Evolutionary conservation across 2,888 invertebrate species (phyloP), one percentile per base, ranked within the genome.

Genomic region (Odiellus spinosus): DNA sequence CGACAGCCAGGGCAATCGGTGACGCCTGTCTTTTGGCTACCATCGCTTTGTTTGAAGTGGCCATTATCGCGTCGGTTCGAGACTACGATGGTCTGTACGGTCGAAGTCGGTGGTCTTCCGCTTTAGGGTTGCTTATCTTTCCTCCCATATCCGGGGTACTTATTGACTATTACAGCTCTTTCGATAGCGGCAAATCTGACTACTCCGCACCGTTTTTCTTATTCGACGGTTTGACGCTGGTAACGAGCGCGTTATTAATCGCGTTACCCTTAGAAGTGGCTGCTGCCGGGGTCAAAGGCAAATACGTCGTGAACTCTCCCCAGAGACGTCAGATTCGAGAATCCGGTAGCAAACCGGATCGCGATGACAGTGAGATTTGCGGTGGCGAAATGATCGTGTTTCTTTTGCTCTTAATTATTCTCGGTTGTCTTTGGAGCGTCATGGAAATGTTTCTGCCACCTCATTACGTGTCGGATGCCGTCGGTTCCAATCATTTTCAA

Each of bases 351-450:
- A 42, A 39, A 8, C 36, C 40, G 45, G 15, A 36, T 42, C 3
- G 46, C 45, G 35, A 42, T 15, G 15, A 36, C 8, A 6, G 19
- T 35, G 19, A 48, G 46, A 46, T 53, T 18, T 48, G 45, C 44
- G 42, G 48, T 15, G 3, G 44, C 33, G 51, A 51, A 34, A 34
- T 44, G 39, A 8, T 42, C 3, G 26, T 52, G 11, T 4, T 55
- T 1, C 45, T 53, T 1, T 43, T 51, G 2, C 21, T 85, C 3
- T 69, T 83, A 19, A 70, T 78, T 4, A 61, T 81, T 12, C 72
- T 84, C 48, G 86, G 86, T 14, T 71, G 76, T 3, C 75, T 84
- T 58, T 85, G 84, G 80, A 79, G 81, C 61, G 77, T 78, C 50
- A 77, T 84, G 60, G 83, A 85, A 64, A 76, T 77, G 11, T 85